These are phyloP conservation scores for Apostichopus californicus DNA, from an alignment of 35 echinoderm and acorn worm species.

Conservation along the genomic window DNA sequence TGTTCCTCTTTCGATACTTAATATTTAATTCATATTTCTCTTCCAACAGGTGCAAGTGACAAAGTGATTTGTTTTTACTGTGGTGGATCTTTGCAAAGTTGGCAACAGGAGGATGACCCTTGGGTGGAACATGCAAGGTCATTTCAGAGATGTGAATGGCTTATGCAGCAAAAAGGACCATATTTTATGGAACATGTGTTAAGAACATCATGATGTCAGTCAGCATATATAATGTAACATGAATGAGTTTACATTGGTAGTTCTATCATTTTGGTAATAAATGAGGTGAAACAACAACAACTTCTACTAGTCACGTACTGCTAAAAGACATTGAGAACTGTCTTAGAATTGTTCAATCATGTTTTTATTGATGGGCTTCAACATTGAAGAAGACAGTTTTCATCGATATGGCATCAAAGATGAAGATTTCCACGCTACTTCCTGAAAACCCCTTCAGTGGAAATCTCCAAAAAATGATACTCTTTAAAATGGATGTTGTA, in stretches of 20 bases:
- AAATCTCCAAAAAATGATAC: too few species aligned
- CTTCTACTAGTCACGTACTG: too few species aligned
- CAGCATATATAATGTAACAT: neutral
- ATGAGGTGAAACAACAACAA: too few species aligned
- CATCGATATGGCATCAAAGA: too few species aligned
- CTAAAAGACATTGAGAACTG: too few species aligned
- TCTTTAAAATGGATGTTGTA: too few species aligned
- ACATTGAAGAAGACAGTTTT: too few species aligned
- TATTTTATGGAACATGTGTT: slow-evolving; percentile 49
- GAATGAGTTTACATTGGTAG: neutral
- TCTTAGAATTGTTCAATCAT: too few species aligned
- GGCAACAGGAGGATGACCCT: slow-evolving; percentile 55
- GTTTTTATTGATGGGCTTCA: too few species aligned
- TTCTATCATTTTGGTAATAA: neutral
- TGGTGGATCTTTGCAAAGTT: slow-evolving; percentile 48
- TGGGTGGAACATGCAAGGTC: slow-evolving; percentile 63
- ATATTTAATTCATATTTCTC: neutral
- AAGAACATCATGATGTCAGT: neutral
- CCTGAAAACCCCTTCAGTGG: too few species aligned
- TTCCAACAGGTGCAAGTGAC: slow-evolving; percentile 17
- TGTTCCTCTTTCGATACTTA: too few species aligned
- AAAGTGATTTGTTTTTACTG: slow-evolving; percentile 60
- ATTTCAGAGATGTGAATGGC: slow-evolving; percentile 59
- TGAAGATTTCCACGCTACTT: too few species aligned
- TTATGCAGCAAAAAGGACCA: slow-evolving; percentile 47